Conservation (phyloP, 2,888 invertebrate genomes). For the Rutpela maculata region DNA sequence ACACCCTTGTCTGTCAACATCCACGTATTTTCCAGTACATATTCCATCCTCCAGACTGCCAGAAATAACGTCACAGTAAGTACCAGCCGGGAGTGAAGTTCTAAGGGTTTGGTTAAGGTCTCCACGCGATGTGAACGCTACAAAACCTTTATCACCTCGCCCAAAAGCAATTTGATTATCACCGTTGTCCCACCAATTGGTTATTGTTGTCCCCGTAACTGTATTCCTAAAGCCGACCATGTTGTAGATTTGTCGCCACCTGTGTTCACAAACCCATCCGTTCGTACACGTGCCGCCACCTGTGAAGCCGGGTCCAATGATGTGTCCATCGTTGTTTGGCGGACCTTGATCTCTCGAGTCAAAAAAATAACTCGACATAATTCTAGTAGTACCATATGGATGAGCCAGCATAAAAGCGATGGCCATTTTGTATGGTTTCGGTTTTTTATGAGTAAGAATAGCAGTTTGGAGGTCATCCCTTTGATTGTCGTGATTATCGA, state of each 20-base stretch:
- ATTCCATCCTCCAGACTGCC: conserved; percentile 77
- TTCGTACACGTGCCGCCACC: conserved; percentile 80
- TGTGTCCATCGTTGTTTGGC: conserved; percentile 81
- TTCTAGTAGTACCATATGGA: conserved; percentile 86
- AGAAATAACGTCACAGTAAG: conserved; percentile 90
- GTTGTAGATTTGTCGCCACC: conserved; percentile 87
- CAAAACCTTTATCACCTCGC: conserved; percentile 81
- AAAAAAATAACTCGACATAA: conserved; percentile 94
- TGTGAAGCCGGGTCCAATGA: conserved; percentile 81
- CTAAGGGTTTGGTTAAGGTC: conserved; percentile 79
- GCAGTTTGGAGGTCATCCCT: conserved; percentile 76
- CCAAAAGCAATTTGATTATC: conserved; percentile 91
- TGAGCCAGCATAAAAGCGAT: conserved; percentile 92
- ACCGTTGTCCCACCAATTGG: conserved; percentile 89
- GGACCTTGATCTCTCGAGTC: conserved; percentile 77
- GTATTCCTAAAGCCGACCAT: conserved; percentile 88
- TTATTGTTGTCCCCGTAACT: conserved; percentile 77
- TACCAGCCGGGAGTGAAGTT: conserved; percentile 84
- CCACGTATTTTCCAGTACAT: conserved; percentile 82
- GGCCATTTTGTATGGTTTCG: conserved; percentile 84
- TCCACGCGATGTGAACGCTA: conserved; percentile 84
- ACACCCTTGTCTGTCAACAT: conserved; percentile 78
- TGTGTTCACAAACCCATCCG: conserved; percentile 90
- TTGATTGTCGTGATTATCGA: conserved; percentile 78
- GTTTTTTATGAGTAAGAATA: conserved; percentile 82